phyloP scores from a whole-genome alignment of 92 coral and sea anemone species.

The Actinostola sp. region DNA sequence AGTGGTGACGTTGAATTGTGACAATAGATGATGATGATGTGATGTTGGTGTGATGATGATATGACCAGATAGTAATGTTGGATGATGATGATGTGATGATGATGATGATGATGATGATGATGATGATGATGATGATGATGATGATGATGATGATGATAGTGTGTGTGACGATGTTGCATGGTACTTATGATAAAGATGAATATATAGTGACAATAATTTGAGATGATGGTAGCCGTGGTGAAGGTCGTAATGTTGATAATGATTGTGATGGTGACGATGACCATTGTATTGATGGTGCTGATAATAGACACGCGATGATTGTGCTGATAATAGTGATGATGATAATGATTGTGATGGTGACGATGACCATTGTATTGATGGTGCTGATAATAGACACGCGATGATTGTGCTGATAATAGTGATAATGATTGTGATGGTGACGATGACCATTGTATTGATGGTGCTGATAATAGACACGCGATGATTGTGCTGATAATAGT shows the following conservation, averaged over 20 bases:
- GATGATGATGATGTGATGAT: not conserved
- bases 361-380: not conserved
- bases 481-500: not conserved
- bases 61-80: too few relatives aligned
- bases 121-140: not conserved
- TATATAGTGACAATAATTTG: not conserved
- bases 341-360: not conserved
- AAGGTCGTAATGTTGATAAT: not conserved
- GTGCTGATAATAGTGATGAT: not conserved
- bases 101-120: not conserved
- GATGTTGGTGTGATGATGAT: too few relatives aligned
- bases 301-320: not conserved
- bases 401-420: not conserved
- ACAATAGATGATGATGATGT: too few relatives aligned
- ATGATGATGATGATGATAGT: not conserved
- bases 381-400: too few relatives aligned
- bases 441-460: not conserved
- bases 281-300: not conserved
- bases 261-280: not conserved
- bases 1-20: too few relatives aligned
- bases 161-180: too few relatives aligned
- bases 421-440: not conserved
- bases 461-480: not conserved
- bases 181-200: not conserved
- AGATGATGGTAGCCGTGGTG: not conserved